These are phyloP conservation scores for Caenorhabditis imperialis DNA, from an alignment of 2,888 invertebrate species.

Conservation along the genomic window DNA sequence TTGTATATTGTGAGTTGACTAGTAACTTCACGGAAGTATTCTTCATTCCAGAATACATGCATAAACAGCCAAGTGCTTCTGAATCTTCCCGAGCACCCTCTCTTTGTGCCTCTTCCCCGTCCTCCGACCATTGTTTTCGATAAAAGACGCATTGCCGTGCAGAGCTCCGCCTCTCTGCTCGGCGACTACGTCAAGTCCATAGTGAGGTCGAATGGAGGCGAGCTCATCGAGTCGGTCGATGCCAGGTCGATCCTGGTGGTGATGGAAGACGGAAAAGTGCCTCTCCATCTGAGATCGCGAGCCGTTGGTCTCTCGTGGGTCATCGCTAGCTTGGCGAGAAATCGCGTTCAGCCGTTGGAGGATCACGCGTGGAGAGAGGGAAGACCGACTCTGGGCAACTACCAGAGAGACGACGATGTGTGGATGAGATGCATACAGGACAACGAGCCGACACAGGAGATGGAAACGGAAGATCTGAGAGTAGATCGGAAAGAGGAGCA, in stretches of 20 bases:
- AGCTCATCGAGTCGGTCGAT: slow-evolving; percentile 3
- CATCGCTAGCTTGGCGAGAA: slow-evolving; percentile 22
- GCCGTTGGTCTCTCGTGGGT: slow-evolving; percentile 42
- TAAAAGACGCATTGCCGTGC: slow-evolving; percentile 7
- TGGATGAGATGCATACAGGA: slow-evolving; percentile 33
- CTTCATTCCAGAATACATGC: slow-evolving; percentile 20
- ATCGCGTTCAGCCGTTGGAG: slow-evolving; percentile 4
- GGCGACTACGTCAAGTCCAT: slow-evolving; percentile 6
- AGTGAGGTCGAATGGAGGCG: slow-evolving; percentile 25
- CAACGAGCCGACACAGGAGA: slow-evolving; percentile 25
- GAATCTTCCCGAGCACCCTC: slow-evolving; percentile 3
- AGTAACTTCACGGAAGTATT: background rate
- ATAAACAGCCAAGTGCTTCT: background rate
- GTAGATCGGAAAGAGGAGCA: background rate
- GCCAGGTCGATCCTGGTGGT: slow-evolving; percentile 14
- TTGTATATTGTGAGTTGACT: slow-evolving; percentile 38
- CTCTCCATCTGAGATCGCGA: background rate
- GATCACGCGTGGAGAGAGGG: slow-evolving; percentile 13
- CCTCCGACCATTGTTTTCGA: slow-evolving; percentile 27
- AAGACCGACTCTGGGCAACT: slow-evolving; percentile 6
- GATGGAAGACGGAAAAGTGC: background rate
- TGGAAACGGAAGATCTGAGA: slow-evolving; percentile 5
- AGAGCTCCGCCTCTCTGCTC: background rate
- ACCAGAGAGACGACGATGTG: slow-evolving; percentile 35
- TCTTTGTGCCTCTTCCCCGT: slow-evolving; percentile 38